Evolutionary conservation across 2,113 vertebrate species (phyloP), one percentile per base, ranked within the genome.

Genomic region (Rhipidura dahli): DNA sequence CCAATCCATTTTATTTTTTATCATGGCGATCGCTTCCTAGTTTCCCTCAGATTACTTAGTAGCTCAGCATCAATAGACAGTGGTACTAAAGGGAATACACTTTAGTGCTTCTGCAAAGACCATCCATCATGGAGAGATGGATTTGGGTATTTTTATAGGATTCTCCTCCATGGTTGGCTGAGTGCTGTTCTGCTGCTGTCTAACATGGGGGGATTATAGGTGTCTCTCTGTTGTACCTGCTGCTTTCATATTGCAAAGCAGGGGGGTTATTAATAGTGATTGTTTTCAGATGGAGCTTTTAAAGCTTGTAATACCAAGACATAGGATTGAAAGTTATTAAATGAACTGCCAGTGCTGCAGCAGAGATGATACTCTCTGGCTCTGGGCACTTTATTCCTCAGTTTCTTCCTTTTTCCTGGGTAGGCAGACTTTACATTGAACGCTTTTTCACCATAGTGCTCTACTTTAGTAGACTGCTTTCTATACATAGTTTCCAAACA

Each of bases 11-110:
- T 96, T 93, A 88, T 93, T 93, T 97, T 93, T 96, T 94, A 96
- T 88, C 95, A 93, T 94, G 93, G 90, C 1, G 37, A 95, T 94
- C 4, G 76, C 90, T 95, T 96, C 88, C 90, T 93, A 95, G 90
- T 96, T 97, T 97, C 93, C 95, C 92, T 95, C 92, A 93, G 85
- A 95, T 96, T 96, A 95, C 95, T 96, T 97, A 93, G 94, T 96
- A 95, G 92, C 93, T 96, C 85, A 95, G 49, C 92, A 90, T 97
- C 96, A 94, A 97, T 96, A 96, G 93, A 95, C 78, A 96, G 90
- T 91, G 64, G 85, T 90, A 95, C 96, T 96, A 97, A 96, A 97
- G 96, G 93, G 94, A 97, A 96, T 96, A 95, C 87, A 96, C 94
- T 96, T 96, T 93, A 97, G 93, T 95, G 96, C 91, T 96, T 90